These are phyloP conservation scores for Periplaneta americana DNA, from an alignment of 1,140 invertebrate genomes.

Conservation along the genomic window DNA sequence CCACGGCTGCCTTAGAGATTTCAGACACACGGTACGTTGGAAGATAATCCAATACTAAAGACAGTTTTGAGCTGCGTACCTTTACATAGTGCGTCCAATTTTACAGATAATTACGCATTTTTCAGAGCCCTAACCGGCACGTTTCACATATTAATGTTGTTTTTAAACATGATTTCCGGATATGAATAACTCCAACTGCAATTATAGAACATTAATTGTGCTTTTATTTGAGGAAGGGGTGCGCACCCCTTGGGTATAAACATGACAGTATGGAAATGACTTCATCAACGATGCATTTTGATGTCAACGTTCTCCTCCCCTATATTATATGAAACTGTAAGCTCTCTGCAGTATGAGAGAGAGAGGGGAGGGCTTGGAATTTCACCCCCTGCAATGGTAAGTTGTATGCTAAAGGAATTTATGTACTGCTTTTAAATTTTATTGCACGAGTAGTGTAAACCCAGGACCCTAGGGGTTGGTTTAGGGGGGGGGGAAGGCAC, in stretches of 20 bases:
- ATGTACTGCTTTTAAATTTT: constrained; percentile 4
- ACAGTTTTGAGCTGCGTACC: too few species aligned
- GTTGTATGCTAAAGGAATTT: not conserved
- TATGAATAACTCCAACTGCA: not conserved
- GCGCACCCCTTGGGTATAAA: not conserved
- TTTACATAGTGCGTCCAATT: not conserved
- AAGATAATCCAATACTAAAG: too few species aligned
- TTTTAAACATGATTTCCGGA: not conserved
- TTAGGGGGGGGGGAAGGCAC: not conserved
- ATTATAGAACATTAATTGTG: not conserved
- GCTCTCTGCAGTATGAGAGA: too few species aligned
- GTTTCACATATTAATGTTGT: not conserved
- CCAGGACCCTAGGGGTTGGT: not conserved
- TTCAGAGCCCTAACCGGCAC: not conserved
- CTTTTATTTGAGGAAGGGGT: not conserved
- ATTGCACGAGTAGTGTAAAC: not conserved
- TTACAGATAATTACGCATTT: not conserved
- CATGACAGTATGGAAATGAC: constrained; percentile 3
- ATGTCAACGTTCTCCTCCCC: not conserved
- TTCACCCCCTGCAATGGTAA: not conserved
- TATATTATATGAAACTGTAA: not conserved
- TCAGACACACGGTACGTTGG: not conserved
- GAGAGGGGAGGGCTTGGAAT: not conserved
- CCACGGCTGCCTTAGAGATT: too few species aligned
- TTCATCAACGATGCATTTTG: constrained; percentile 17